Evolutionary conservation across 2,888 invertebrate genomes (phyloP).

Genomic region (Cephus sareptanus): DNA sequence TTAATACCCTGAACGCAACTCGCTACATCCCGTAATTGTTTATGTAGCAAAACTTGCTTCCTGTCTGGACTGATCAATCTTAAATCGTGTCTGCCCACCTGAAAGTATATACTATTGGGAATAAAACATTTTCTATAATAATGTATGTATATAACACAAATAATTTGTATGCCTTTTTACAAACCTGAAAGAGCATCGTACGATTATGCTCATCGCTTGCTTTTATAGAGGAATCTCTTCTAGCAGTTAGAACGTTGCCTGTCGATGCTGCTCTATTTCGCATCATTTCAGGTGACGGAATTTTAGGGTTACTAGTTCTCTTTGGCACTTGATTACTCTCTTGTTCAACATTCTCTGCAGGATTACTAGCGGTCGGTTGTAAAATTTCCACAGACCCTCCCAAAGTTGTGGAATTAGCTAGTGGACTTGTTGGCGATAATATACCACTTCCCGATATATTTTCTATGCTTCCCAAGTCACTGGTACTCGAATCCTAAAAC

Average conservation of each 20-base stretch:
- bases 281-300: conserved; percentile 61
- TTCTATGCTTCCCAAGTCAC: conserved; percentile 58
- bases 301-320: conserved; percentile 32
- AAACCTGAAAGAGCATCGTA: conserved; percentile 90
- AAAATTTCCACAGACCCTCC: conserved; percentile 57
- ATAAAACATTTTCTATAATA: background rate
- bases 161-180: background rate
- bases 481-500: conserved; percentile 55
- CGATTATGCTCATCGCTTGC: conserved; percentile 79
- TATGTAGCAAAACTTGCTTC: conserved; percentile 88
- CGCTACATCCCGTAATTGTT: conserved; percentile 88
- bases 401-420: conserved; percentile 42
- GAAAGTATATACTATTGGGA: conserved; percentile 22
- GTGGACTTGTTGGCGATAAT: conserved; percentile 59
- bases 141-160: background rate
- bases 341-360: conserved; percentile 38
- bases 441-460: conserved; percentile 56
- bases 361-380: conserved; percentile 35
- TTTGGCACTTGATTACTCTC: conserved; percentile 32
- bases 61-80: conserved; percentile 93
- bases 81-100: conserved; percentile 88
- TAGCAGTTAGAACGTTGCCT: conserved; percentile 59
- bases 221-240: conserved; percentile 53
- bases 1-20: conserved; percentile 86
- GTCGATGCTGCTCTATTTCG: conserved; percentile 66